Evolutionary conservation across 2,113 vertebrate genomes (phyloP), one percentile per base, ranked within the genome.

Genomic region (Cyrtonyx montezumae): DNA sequence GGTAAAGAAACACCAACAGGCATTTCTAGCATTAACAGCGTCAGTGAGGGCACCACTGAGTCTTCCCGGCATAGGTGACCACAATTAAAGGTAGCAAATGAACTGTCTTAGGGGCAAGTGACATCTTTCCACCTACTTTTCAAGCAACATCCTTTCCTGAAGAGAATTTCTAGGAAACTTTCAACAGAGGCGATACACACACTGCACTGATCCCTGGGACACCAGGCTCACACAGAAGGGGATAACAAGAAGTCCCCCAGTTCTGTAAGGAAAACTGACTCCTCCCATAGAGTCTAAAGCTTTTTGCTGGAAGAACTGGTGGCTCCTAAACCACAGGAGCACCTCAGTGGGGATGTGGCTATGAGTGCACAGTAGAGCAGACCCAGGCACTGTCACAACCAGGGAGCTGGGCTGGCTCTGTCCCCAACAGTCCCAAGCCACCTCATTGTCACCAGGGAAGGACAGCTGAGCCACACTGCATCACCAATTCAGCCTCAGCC

Each of bases 141-240:
- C 58, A 79, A 93, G 79, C 51, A 45, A 71, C 0, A 0, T 45
- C 48, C 62, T 86, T 84, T 77, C 46, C 73, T 4, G 55, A 92
- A 91, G 36, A 92, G 36, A 43, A 81, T 81, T 90, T 94, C 91
- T 94, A 93, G 75, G 93, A 88, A 95, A 81, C 69, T 85, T 75
- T 9, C 45, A 87, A 74, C 55, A 90, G 34, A 36, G 8, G n/a
- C 0, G 19, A 90, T 71, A 88, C 49, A 87, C 34, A 56, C 20
- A 56, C 28, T 0, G 1, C 62, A 30, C 59, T 0, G 0, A 68
- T 61, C 20, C 49, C 79, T 0, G 3, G 46, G 25, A 71, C 0
- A 1, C 40, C 84, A 66, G 74, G 45, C 45, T 83, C 46, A 63
- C 3, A 30, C 1, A 10, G 37, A 67, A 26, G 7, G 28, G 53